Evolutionary conservation across 2,113 vertebrate species (phyloP), one percentile per base, ranked within the genome.

Genomic region (Atherinomorus stipes): DNA sequence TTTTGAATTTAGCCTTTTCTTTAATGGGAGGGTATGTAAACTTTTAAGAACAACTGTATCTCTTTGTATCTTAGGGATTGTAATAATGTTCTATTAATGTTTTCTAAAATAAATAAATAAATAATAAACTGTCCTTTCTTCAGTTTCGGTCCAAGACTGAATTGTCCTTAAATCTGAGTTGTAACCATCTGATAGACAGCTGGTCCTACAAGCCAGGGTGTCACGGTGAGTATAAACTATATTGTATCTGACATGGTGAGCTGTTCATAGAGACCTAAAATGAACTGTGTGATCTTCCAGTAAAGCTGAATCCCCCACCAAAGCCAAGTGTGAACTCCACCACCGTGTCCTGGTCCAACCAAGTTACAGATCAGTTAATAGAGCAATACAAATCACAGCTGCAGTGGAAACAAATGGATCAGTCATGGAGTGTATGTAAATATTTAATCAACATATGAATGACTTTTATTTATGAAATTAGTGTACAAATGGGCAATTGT

Each of bases 351-450:
- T 89, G 82, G 88, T 0, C 11, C 0, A 0, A 57, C 1, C 37
- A 40, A 11, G 15, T 0, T 0, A 0, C 0, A 0, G 0, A 0
- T 0, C 6, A 23, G 0, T 0, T 0, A 0, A 10, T 68, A 0
- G 0, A 0, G 0, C 0, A 0, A 0, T 78, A 11, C 21, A 0
- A 0, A 0, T 23, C 1, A 12, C 11, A 90, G 1, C 38, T 91
- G 25, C 73, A 90, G 78, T 90, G 81, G 86, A 91, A 68, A 61
- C 37, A 4, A 15, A 3, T 34, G 51, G 44, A 53, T 7, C 22
- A 81, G 34, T 44, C 67, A 12, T 90, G 89, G 90, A 74, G 4
- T 40, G 91, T 92, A 57, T 21, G 86, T 76, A 58, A 61, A 19
- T 38, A 62, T 58, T 40, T 73, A 0, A 22, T 28, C 11, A 26